Conservation (phyloP, 2,113 vertebrate species). For the Neolamprologus tretocephalus region DNA sequence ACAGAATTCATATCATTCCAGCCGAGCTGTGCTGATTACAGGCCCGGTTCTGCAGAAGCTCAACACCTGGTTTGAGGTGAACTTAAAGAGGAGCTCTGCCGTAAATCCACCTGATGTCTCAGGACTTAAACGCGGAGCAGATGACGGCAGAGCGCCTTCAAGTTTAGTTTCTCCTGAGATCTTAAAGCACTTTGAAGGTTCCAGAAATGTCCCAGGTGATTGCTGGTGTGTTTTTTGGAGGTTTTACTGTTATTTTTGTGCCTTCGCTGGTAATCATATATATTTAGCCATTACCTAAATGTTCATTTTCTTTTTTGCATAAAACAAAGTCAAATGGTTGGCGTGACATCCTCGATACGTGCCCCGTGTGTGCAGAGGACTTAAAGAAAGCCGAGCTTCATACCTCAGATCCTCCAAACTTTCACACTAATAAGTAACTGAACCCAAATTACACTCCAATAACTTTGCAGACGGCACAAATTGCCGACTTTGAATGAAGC, state of each 20-base stretch:
- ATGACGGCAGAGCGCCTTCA: background rate
- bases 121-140: background rate
- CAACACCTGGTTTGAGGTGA: constrained; percentile 26
- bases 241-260: background rate
- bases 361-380: background rate
- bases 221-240: background rate
- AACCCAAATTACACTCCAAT: background rate
- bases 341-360: fast-evolving
- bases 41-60: background rate
- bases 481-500: background rate
- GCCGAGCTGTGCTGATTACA: background rate
- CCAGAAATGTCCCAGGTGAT: background rate
- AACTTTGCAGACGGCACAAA: background rate
- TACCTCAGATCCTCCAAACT: background rate
- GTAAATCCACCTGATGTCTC: background rate
- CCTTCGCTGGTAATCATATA: background rate
- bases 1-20: constrained; percentile 3
- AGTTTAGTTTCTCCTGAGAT: background rate
- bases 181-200: background rate
- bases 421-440: background rate
- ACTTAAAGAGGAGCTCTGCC: constrained; percentile 6
- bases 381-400: background rate
- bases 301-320: background rate
- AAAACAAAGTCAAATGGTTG: background rate
- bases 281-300: background rate